Evolutionary conservation across 1,140 invertebrate species (phyloP).

Genomic region (Aphidius ervi): DNA sequence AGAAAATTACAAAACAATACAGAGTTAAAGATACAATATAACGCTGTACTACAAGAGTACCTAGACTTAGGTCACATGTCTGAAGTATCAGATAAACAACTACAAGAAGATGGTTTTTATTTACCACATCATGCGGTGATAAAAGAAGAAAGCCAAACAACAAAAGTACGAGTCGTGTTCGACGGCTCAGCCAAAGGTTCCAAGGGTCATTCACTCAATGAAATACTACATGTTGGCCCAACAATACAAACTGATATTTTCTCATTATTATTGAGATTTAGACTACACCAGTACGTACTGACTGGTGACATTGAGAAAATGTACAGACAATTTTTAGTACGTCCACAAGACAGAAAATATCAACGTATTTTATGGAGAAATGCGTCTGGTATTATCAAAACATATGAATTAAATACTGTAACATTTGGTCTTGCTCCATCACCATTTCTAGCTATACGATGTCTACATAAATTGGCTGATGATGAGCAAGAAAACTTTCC

Average conservation of each 20-base stretch:
- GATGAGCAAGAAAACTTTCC: too few species aligned
- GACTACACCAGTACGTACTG: conserved; percentile 32
- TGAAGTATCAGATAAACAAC: neutral
- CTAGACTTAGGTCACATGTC: conserved; percentile 30
- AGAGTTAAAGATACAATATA: conserved; percentile 19
- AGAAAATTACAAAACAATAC: conserved; percentile 18
- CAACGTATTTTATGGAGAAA: too few species aligned
- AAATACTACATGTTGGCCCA: conserved; percentile 29
- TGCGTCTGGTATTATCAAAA: conserved; percentile 19
- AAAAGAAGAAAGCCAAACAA: conserved; percentile 17
- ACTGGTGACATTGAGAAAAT: conserved; percentile 46
- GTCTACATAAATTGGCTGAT: too few species aligned
- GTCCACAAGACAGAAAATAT: conserved; percentile 30
- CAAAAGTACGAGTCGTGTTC: conserved; percentile 18
- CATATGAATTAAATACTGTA: too few species aligned
- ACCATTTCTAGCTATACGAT: too few species aligned
- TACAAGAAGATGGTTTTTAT: conserved; percentile 14
- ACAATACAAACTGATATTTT: conserved; percentile 35
- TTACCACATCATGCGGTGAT: conserved; percentile 22
- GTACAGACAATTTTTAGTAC: conserved; percentile 39
- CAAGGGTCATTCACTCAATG: too few species aligned
- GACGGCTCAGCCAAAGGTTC: conserved; percentile 14
- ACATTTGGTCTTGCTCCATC: too few species aligned
- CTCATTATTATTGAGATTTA: conserved; percentile 33
- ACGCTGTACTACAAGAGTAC: conserved; percentile 28